phyloP scores from a whole-genome alignment of 2,113 vertebrate genomes.

The Neogobius melanostomus region DNA sequence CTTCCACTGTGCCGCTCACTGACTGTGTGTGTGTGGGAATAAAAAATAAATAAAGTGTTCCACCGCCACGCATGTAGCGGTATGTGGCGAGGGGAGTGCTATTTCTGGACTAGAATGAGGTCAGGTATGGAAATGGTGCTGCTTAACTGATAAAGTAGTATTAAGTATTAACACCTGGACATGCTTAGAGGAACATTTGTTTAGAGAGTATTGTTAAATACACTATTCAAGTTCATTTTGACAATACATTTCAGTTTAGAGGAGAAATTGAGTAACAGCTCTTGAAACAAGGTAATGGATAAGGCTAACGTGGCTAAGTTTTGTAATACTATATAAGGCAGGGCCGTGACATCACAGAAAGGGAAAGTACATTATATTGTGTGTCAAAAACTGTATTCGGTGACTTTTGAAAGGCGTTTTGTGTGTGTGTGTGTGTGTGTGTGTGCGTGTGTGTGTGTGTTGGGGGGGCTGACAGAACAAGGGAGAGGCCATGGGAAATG shows the following conservation, averaged over 20 bases:
- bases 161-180: slow-evolving; percentile 26
- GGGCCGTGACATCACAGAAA: too few relatives aligned
- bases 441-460: too few relatives aligned
- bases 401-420: slow-evolving; percentile 24
- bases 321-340: too few relatives aligned
- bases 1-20: slow-evolving; percentile 25
- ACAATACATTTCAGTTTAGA: too few relatives aligned
- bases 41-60: neutral
- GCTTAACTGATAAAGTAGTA: slow-evolving; percentile 33
- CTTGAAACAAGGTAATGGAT: too few relatives aligned
- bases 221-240: too few relatives aligned
- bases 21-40: neutral
- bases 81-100: slow-evolving; percentile 40
- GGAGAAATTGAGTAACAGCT: too few relatives aligned
- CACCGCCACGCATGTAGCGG: slow-evolving; percentile 39
- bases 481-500: slow-evolving; percentile 13
- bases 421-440: too few relatives aligned
- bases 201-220: too few relatives aligned
- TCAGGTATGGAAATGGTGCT: slow-evolving; percentile 58
- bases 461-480: slow-evolving; percentile 27
- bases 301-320: too few relatives aligned
- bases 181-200: neutral
- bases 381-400: slow-evolving; percentile 8
- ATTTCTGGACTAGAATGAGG: slow-evolving; percentile 69
- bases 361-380: neutral